Evolutionary conservation across 1,140 invertebrate genomes (phyloP), one percentile per base, ranked within the genome.

Genomic region (Oncopodura yosiiana): DNA sequence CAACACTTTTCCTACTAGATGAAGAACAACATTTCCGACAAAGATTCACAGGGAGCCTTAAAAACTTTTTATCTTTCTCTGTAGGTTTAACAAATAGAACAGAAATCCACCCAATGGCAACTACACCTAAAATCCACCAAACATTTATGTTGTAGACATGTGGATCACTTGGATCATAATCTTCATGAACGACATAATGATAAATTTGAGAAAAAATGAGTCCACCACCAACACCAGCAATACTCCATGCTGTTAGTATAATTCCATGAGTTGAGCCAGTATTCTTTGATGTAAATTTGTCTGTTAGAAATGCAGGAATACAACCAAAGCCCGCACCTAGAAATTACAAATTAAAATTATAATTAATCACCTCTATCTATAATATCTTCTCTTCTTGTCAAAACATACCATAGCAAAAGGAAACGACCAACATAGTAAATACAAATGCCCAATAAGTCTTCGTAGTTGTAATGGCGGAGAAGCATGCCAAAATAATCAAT

Each of bases 211-310:
- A 54, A 27, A 54, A 63, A 16, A 59, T 53, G 1, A 63, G 18
- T 12, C 61, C 61, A 11, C 61, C 61, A 19, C 3, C 44, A 23
- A 63, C 53, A 0, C 61, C 61, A 30, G 57, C 56, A 11, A 60
- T 30, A 24, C 53, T 57, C 61, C 61, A 63, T 1, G 53, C 53
- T 8, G 61, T 63, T 12, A 63, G 32, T 45, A 63, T 58, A 21
- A 63, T 48, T 6, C 61, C 61, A 50, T 63, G 61, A 37, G 49
- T 53, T 8, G 61, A 50, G 2, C 61, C 57, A 24, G 57, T 52
- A 32, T 63, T 63, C 1, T 29, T 43, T 3, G 53, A 45, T 1
- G 57, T 57, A 48, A 63, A 63, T 30, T 41, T 59, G 36, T 63
- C 61, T 26, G 61, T 53, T 3, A 63, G 26, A 27, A 60, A 60